These are phyloP conservation scores for Coilia nasus DNA, from an alignment of 2,797 vertebrate genomes.

Conservation along the genomic window DNA sequence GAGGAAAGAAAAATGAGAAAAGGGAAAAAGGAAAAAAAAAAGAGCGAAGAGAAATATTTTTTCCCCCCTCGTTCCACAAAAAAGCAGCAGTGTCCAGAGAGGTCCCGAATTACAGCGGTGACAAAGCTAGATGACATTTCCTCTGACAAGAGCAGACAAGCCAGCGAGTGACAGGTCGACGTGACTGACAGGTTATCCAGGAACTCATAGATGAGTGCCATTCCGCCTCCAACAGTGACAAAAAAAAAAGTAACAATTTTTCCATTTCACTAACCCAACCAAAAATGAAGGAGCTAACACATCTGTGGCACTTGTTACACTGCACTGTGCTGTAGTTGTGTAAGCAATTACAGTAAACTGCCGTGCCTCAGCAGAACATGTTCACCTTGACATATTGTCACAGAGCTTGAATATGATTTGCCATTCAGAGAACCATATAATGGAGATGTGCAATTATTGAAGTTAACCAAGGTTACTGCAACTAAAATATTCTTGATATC, in stretches of 20 bases:
- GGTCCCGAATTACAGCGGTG: slow-evolving; percentile 44
- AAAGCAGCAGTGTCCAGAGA: not conserved
- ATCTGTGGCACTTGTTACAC: not conserved
- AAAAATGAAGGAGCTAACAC: not conserved
- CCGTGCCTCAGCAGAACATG: not conserved
- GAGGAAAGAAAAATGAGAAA: too few relatives aligned
- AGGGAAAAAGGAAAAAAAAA: too few relatives aligned
- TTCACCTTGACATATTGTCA: not conserved
- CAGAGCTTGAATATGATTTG: not conserved
- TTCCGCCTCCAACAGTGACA: not conserved
- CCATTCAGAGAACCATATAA: not conserved
- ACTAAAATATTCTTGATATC: slow-evolving; percentile 18
- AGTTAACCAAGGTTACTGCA: slow-evolving; percentile 40
- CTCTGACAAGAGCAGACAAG: slow-evolving; percentile 40
- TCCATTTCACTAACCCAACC: not conserved
- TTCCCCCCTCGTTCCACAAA: not conserved
- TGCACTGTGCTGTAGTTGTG: not conserved
- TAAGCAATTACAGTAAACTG: not conserved
- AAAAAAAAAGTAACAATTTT: not conserved
- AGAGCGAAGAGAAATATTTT: not conserved
- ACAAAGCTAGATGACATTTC: slow-evolving; percentile 49
- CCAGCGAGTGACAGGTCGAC: slow-evolving; percentile 30
- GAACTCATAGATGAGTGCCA: slow-evolving; percentile 24
- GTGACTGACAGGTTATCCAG: slow-evolving; percentile 36
- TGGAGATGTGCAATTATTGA: slow-evolving; percentile 33